phyloP scores from a whole-genome alignment of 2,888 invertebrate species.

The Chrysotoxum bicinctum region DNA sequence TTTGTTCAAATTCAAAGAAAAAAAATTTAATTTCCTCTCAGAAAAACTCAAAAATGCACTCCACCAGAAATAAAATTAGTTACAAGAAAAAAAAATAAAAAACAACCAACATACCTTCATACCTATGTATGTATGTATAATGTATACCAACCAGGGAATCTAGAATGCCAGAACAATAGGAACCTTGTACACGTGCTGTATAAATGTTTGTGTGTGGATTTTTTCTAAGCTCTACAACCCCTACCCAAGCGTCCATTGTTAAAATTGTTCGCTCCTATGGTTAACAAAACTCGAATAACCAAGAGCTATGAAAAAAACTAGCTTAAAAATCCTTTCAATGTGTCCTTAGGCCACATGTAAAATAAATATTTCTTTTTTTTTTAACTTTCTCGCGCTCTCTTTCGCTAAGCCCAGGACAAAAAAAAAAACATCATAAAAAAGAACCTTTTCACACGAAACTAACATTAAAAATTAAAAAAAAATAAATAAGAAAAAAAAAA shows the following conservation, averaged over 20 bases:
- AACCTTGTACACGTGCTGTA: constrained; percentile 31
- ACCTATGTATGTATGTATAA: no score
- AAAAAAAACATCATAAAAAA: constrained; percentile 3
- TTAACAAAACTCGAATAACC: constrained; percentile 35
- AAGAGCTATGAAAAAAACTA: background rate
- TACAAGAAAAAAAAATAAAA: background rate
- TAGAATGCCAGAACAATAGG: constrained; percentile 51
- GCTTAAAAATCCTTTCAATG: constrained; percentile 52
- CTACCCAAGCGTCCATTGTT: constrained; percentile 32
- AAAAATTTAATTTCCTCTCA: constrained; percentile 4
- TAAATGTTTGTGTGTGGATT: background rate
- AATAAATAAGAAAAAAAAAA: background rate
- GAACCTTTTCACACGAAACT: constrained; percentile 50
- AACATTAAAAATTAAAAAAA: constrained; percentile 54
- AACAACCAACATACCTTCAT: background rate
- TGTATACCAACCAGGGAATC: constrained; percentile 26
- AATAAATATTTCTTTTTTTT: constrained; percentile 34
- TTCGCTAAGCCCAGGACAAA: background rate
- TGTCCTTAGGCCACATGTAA: constrained; percentile 62
- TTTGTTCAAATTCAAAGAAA: background rate
- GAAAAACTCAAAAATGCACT: constrained; percentile 51
- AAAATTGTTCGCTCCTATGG: constrained; percentile 35
- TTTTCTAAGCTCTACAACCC: background rate
- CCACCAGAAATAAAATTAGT: constrained; percentile 6
- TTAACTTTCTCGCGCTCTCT: constrained; percentile 1